These are phyloP conservation scores for Caenorhabditis sulstoni DNA, from an alignment of 2,888 invertebrate species.

Conservation along the genomic window DNA sequence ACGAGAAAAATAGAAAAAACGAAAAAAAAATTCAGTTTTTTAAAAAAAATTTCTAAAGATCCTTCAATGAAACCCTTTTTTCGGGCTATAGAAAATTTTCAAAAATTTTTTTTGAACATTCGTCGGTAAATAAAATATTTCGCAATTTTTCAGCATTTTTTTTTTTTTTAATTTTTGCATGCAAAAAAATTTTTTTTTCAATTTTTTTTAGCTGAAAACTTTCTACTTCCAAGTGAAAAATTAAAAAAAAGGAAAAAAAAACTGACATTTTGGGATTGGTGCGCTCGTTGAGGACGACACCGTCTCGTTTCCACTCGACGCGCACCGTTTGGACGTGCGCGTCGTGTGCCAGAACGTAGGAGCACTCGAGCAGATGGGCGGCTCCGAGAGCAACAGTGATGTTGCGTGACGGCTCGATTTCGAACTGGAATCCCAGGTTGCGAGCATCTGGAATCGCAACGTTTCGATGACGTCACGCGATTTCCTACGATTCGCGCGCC, in stretches of 20 bases:
- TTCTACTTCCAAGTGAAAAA: background rate
- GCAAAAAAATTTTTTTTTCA: background rate
- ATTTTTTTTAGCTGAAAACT: background rate
- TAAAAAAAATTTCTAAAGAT: too few relatives aligned
- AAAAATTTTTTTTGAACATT: too few relatives aligned
- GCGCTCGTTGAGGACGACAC: constrained; percentile 50
- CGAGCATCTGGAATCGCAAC: constrained; percentile 41
- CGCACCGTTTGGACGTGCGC: constrained; percentile 53
- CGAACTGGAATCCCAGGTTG: constrained; percentile 54
- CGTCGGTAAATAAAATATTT: too few relatives aligned
- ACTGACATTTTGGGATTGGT: constrained; percentile 45
- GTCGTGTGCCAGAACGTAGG: constrained; percentile 62
- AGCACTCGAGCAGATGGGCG: constrained; percentile 59
- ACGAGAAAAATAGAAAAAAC: too few relatives aligned
- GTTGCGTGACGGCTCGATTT: constrained; percentile 43
- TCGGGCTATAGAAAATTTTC: too few relatives aligned
- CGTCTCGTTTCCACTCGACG: constrained; percentile 68
- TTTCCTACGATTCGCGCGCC: too few relatives aligned
- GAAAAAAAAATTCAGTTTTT: too few relatives aligned
- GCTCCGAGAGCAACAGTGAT: constrained; percentile 13
- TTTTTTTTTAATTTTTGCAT: background rate
- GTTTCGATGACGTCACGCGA: background rate
- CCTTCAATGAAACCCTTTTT: too few relatives aligned
- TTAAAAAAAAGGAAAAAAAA: constrained; percentile 9
- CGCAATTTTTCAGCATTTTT: too few relatives aligned